Percentiles rank a stretch among this genome's conserved stretches.
Evolutionary conservation across 2,797 vertebrate species (phyloP).

Genomic region (Halcyon chelicuti): DNA sequence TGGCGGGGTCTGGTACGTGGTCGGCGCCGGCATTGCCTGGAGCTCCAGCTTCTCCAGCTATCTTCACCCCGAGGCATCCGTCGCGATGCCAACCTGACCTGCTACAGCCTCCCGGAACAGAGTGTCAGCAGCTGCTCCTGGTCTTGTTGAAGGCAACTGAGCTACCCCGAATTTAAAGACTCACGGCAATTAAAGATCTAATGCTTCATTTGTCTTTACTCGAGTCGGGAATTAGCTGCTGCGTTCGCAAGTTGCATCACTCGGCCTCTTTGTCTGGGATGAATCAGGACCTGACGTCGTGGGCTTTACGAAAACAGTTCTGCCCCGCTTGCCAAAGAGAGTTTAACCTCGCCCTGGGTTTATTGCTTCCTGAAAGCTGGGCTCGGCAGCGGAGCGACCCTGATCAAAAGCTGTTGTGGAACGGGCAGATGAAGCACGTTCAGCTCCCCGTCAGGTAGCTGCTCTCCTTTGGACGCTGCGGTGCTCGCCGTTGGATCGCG

Average conservation of each 20-base stretch:
- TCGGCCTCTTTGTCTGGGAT: background rate
- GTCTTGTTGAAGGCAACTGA: background rate
- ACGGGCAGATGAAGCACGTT: background rate
- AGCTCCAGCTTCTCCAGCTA: background rate
- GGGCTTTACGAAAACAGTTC: background rate
- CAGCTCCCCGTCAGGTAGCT: background rate
- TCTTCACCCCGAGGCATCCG: fast-evolving
- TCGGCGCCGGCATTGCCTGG: background rate
- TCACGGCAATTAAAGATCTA: background rate
- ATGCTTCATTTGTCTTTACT: background rate
- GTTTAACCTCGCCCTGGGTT: background rate
- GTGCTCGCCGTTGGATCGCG: background rate
- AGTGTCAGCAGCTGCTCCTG: background rate
- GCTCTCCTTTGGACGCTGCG: background rate
- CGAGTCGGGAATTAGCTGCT: background rate
- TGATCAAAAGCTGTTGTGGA: background rate
- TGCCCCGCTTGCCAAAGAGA: background rate
- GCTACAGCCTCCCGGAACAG: background rate
- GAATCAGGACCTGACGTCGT: background rate
- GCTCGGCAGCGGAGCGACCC: background rate
- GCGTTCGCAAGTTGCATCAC: background rate
- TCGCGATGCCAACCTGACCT: background rate
- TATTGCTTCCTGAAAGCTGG: background rate
- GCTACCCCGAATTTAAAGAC: background rate
- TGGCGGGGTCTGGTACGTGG: background rate